Evolutionary conservation across 2,113 vertebrate species (phyloP).

Genomic region (Ancistrus triradiatus): DNA sequence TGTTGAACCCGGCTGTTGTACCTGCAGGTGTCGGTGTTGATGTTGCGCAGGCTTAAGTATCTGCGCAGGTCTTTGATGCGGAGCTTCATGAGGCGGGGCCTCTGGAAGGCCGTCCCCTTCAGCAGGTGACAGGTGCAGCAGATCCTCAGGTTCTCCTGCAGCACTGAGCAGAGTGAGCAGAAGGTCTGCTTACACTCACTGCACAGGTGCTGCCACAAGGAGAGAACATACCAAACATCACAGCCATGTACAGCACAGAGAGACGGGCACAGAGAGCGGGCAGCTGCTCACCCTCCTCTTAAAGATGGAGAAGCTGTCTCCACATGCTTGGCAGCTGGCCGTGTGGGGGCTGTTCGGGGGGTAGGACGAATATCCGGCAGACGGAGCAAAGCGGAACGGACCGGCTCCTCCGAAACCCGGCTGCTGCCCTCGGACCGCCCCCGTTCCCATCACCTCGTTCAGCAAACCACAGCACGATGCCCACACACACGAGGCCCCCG

Average conservation of each 20-base stretch:
- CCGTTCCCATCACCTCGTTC: slow-evolving; percentile 97
- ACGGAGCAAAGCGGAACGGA: slow-evolving; percentile 88
- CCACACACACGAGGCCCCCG: slow-evolving; percentile 97
- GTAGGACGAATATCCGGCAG: slow-evolving; percentile 82
- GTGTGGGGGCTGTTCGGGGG: slow-evolving; percentile 74
- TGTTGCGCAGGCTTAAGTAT: slow-evolving; percentile 90
- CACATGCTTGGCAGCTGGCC: slow-evolving; percentile 88
- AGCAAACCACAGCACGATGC: slow-evolving; percentile 95
- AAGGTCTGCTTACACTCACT: slow-evolving; percentile 95
- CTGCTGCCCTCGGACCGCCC: slow-evolving; percentile 88
- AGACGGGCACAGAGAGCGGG: not conserved
- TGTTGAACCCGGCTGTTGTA: not conserved
- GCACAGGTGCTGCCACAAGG: slow-evolving; percentile 85
- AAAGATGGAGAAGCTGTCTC: slow-evolving; percentile 90
- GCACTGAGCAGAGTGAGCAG: slow-evolving; percentile 86
- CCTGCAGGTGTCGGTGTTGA: slow-evolving; percentile 87
- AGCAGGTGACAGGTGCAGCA: slow-evolving; percentile 88
- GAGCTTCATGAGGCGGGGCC: slow-evolving; percentile 86
- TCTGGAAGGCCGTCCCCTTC: slow-evolving; percentile 87
- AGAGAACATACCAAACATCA: slow-evolving; percentile 17
- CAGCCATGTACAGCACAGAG: no score
- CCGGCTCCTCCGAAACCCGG: slow-evolving; percentile 83
- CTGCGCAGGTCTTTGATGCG: slow-evolving; percentile 92
- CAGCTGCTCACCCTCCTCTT: slow-evolving; percentile 83
- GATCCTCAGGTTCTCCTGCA: slow-evolving; percentile 83